Percentiles rank a stretch among this genome's conserved stretches.
Evolutionary conservation across 2,113 vertebrate species (phyloP).

Genomic region (Malurus alboscapulatus): DNA sequence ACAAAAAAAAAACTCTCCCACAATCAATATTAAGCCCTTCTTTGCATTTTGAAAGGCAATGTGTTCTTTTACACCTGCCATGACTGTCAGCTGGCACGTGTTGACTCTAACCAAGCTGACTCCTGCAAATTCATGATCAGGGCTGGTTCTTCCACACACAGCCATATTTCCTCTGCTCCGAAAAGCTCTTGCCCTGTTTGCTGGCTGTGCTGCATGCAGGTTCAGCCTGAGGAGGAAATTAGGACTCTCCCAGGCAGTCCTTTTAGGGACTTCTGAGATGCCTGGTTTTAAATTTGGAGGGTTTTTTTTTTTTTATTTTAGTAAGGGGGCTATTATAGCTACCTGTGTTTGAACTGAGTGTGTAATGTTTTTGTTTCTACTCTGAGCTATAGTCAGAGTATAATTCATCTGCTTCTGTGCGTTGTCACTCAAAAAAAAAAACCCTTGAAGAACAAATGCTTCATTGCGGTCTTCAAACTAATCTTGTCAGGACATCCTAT

Average conservation of each 20-base stretch:
- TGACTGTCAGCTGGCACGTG: not conserved
- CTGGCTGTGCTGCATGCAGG: not conserved
- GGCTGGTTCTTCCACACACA: not conserved
- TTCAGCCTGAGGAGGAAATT: not conserved
- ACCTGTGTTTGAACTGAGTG: not conserved
- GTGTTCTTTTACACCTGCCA: constrained; percentile 41
- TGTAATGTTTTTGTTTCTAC: not conserved
- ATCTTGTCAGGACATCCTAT: not conserved
- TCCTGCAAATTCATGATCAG: constrained; percentile 17
- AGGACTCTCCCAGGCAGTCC: not conserved
- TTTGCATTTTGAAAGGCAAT: constrained; percentile 49
- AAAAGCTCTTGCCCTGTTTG: not conserved
- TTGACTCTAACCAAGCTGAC: not conserved
- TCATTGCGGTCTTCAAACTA: not conserved
- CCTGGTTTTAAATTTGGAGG: not conserved
- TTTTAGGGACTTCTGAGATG: not conserved
- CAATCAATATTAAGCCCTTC: not conserved
- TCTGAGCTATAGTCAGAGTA: not conserved
- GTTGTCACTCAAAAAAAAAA: not conserved
- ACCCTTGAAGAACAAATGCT: not conserved
- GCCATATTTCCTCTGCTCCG: not conserved
- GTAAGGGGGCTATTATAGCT: not conserved
- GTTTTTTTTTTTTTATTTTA: not conserved
- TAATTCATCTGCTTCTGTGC: not conserved
- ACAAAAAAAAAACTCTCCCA: not conserved